Base-by-base conservation (phyloP, 1,140 invertebrate genomes). In the Pteromalus puparum region DNA sequence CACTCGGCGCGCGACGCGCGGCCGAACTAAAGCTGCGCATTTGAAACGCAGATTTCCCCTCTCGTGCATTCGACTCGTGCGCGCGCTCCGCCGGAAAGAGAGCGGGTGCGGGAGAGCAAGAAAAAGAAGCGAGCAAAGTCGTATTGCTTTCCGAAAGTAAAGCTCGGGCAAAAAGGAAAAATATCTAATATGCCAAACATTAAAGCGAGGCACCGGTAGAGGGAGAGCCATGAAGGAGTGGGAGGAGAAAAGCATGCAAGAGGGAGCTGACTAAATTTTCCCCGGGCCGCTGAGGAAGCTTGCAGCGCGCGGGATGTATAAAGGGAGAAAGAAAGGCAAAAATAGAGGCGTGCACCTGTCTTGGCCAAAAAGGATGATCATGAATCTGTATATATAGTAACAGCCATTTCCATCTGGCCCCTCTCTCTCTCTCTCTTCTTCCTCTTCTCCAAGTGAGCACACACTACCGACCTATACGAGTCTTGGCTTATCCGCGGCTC, bases 291-390 rank as follows among this genome's bases (percentile, higher is more conserved):
- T n/a, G 73, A 74, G 67, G 67, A 79, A 84, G 67, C 73, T 34
- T 13, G 28, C n/a, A n/a, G n/a, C n/a, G n/a, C n/a, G n/a, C n/a
- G 74, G 30, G 26, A 15, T 46, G 46, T 76, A 48, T 24, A 76
- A 24, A 21, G 48, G 21, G 48, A 30, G n/a, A 77, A 76, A 28
- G 28, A 76, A 75, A 42, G 18, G 28, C 26, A 6, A 82, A 87
- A 88, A 88, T 88, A 88, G 87, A 84, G 80, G 26, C 21, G 61
- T 87, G 87, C 87, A 88, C 87, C 87, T 88, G 87, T 84, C 83
- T 83, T 81, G 53, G 65, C 42, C 78, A 85, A 88, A 88, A 87
- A 85, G 81, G 86, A 88, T 77, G 48, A 86, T 87, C 68, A 28
- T 38, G 42, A 76, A 42, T 18, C 30, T 10, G 42, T 42, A 79